Evolutionary conservation across 1,140 invertebrate species (phyloP).

Genomic region (Drosophila biarmipes): DNA sequence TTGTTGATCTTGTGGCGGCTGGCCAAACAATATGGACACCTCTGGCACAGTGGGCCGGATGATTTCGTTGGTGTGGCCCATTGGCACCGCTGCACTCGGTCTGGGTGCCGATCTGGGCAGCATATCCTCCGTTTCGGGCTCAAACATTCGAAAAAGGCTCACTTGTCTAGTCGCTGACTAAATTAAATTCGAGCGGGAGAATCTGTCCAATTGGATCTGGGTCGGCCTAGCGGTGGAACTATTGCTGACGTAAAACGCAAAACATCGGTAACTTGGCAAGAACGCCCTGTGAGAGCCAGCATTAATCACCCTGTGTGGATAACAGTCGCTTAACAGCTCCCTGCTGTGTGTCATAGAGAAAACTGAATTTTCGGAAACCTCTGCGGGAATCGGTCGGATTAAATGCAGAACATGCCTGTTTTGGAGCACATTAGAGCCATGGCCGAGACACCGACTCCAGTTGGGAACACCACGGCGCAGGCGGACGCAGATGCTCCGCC

Average conservation of each 20-base stretch:
- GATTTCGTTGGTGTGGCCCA: conserved; percentile 47
- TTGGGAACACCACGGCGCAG: conserved; percentile 13
- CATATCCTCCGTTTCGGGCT: conserved; percentile 78
- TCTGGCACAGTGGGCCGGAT: conserved; percentile 70
- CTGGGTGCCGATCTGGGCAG: conserved; percentile 66
- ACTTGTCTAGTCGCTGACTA: conserved; percentile 3
- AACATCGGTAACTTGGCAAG: conserved; percentile 2
- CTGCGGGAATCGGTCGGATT: conserved; percentile 1
- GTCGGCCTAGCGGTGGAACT: conserved; percentile 5
- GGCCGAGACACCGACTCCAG: conserved; percentile 44
- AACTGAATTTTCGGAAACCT: neutral
- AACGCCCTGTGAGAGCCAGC: neutral
- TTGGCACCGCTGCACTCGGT: conserved; percentile 59
- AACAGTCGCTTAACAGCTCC: neutral
- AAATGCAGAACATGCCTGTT: conserved; percentile 50
- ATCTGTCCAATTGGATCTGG: conserved; percentile 33
- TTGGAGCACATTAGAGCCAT: conserved; percentile 59
- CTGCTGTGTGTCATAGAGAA: conserved; percentile 22
- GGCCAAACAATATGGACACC: conserved; percentile 75
- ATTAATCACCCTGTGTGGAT: too few relatives aligned
- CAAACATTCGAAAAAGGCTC: conserved; percentile 56
- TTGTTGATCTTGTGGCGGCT: conserved; percentile 47
- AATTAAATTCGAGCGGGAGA: conserved; percentile 68
- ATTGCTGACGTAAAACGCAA: neutral
- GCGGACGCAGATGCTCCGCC: conserved; percentile 23